Evolutionary conservation across 2,888 invertebrate species (phyloP).

Genomic region (Trichogramma dendrolimi): DNA sequence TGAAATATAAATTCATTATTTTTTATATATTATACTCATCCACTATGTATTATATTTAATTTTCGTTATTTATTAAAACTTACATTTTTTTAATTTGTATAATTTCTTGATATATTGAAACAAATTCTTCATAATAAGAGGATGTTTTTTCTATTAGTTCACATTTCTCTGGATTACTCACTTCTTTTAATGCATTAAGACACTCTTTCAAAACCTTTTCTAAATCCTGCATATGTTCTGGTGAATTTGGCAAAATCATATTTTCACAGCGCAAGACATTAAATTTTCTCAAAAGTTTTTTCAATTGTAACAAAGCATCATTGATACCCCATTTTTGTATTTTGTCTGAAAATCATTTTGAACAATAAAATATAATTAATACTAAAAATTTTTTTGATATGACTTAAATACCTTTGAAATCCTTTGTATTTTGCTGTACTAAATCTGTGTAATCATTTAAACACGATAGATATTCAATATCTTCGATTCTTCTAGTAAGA

Average conservation of each 20-base stretch:
- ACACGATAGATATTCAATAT: slow-evolving; percentile 12
- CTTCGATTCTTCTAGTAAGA: slow-evolving; percentile 17
- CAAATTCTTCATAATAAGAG: slow-evolving; percentile 16
- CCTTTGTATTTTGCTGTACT: background rate
- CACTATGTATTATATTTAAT: background rate
- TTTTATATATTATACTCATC: background rate
- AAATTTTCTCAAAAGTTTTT: slow-evolving; percentile 19
- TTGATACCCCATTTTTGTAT: slow-evolving; percentile 13
- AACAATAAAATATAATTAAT: background rate
- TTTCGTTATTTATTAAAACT: background rate
- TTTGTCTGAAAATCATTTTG: slow-evolving; percentile 12
- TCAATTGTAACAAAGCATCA: slow-evolving; percentile 10
- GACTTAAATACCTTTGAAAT: slow-evolving; percentile 10
- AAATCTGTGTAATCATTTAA: slow-evolving; percentile 15
- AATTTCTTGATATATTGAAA: slow-evolving; percentile 16
- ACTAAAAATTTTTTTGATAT: background rate
- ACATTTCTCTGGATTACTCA: slow-evolving; percentile 13
- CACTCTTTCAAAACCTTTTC: slow-evolving; percentile 18
- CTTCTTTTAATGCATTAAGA: slow-evolving; percentile 9
- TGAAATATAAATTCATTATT: slow-evolving; percentile 9
- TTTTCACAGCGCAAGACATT: slow-evolving; percentile 25
- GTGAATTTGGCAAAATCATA: slow-evolving; percentile 15
- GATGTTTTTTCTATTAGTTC: slow-evolving; percentile 15
- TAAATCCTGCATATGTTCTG: slow-evolving; percentile 19
- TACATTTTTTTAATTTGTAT: slow-evolving; percentile 24